A percentile compares a stretch with the other conserved stretches of the same genome.
phyloP scores from a whole-genome alignment of 2,888 invertebrate species.

The Oscheius sp. region DNA sequence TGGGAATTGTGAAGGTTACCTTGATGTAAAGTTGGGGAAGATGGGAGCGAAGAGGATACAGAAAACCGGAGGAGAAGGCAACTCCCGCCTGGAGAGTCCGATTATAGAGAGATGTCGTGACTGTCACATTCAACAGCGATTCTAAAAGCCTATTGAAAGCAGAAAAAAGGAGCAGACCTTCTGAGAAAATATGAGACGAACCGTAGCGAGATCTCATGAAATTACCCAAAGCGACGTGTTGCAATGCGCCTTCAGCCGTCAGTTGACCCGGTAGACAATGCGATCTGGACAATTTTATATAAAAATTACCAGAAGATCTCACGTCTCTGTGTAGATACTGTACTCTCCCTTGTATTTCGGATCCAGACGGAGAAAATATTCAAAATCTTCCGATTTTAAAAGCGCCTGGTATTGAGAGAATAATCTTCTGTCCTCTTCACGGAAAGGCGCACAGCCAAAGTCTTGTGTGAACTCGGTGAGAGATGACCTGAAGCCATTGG shows the following conservation, averaged over 20 bases:
- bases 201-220: slow-evolving; percentile 76
- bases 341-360: slow-evolving; percentile 2
- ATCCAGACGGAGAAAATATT: slow-evolving; percentile 41
- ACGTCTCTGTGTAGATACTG: slow-evolving; percentile 3
- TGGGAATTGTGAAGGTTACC: not conserved
- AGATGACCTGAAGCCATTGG: slow-evolving; percentile 42
- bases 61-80: slow-evolving; percentile 82
- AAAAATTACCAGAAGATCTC: not conserved
- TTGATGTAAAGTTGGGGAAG: slow-evolving; percentile 35
- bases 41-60: slow-evolving; percentile 72
- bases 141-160: slow-evolving; percentile 16
- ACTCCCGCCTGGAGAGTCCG: slow-evolving; percentile 91
- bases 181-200: slow-evolving; percentile 47
- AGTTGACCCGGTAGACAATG: slow-evolving; percentile 78
- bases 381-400: slow-evolving; percentile 49
- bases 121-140: slow-evolving; percentile 35
- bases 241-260: slow-evolving; percentile 84
- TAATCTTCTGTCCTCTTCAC: slow-evolving; percentile 48
- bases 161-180: slow-evolving; percentile 33
- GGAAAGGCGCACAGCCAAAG: slow-evolving; percentile 52
- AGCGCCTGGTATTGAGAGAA: slow-evolving; percentile 50
- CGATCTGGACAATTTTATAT: slow-evolving; percentile 49
- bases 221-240: slow-evolving; percentile 85
- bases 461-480: slow-evolving; percentile 39
- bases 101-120: slow-evolving; percentile 83